These are phyloP conservation scores for Ptychoptera albimana DNA, from an alignment of 2,888 invertebrate genomes.

Conservation along the genomic window DNA sequence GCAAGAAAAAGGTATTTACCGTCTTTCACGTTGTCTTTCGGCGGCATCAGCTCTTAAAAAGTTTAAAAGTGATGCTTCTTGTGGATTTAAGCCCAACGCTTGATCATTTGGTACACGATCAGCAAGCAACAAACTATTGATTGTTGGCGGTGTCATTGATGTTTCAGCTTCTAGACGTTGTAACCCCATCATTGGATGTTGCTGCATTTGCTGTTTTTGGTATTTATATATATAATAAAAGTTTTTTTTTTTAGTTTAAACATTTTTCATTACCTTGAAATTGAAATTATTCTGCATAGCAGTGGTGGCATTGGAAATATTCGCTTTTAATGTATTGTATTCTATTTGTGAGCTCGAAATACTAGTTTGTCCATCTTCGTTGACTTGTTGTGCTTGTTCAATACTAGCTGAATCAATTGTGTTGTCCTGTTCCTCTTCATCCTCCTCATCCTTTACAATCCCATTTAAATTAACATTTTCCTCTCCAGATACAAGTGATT, in stretches of 20 bases:
- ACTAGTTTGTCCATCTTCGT: conserved; percentile 13
- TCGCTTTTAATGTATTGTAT: too few relatives aligned
- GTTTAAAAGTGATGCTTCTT: conserved; percentile 43
- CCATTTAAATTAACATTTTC: conserved; percentile 42
- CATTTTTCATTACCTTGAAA: too few relatives aligned
- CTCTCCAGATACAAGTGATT: conserved; percentile 38
- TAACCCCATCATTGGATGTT: conserved; percentile 17
- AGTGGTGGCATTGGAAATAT: too few relatives aligned
- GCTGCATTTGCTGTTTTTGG: conserved; percentile 31
- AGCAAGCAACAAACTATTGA: conserved; percentile 35
- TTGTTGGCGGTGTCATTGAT: conserved; percentile 17
- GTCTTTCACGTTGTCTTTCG: conserved; percentile 48
- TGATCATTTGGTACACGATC: conserved; percentile 41
- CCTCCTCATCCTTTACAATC: conserved; percentile 35
- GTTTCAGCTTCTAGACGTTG: conserved; percentile 24
- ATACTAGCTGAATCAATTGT: conserved; percentile 50
- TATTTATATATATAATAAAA: conserved; percentile 4
- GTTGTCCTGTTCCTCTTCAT: conserved; percentile 47
- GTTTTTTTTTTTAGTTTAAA: too few relatives aligned
- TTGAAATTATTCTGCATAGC: too few relatives aligned
- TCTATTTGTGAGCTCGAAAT: conserved; percentile 24
- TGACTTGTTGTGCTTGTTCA: conserved; percentile 16
- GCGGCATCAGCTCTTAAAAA: conserved; percentile 46
- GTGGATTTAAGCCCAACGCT: conserved; percentile 31
- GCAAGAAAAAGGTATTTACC: conserved; percentile 16